A percentile compares a stretch with the other conserved stretches of the same genome.
phyloP scores from a whole-genome alignment of 2,113 vertebrate species.

The Aramus guarauna region DNA sequence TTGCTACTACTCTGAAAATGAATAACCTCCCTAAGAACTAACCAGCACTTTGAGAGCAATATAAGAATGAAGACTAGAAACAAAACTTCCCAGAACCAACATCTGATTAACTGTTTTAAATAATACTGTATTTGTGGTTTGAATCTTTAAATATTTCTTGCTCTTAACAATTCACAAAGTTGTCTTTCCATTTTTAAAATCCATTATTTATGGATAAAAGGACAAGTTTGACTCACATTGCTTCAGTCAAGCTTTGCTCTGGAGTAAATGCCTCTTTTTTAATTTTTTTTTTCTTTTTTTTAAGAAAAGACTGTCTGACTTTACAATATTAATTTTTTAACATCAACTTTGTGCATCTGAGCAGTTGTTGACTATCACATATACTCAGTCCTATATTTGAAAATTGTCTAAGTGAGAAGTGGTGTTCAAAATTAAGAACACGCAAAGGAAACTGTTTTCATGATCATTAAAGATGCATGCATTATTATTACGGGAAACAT shows the following conservation, averaged over 20 bases:
- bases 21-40: background rate
- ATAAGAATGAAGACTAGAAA: background rate
- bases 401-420: background rate
- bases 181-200: constrained; percentile 10
- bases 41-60: background rate
- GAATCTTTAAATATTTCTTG: background rate
- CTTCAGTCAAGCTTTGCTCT: background rate
- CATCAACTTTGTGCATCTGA: background rate
- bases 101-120: constrained; percentile 11
- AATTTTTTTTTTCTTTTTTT: background rate
- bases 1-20: background rate
- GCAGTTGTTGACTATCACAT: background rate
- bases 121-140: background rate
- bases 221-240: background rate
- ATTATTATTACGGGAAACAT: constrained; percentile 28
- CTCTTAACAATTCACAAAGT: background rate
- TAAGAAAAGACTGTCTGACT: background rate
- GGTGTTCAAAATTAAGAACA: constrained; percentile 1
- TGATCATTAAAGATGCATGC: constrained; percentile 27
- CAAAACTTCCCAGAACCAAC: background rate
- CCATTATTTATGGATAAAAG: constrained; percentile 3
- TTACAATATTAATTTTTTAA: background rate
- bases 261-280: background rate
- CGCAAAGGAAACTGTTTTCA: constrained; percentile 5
- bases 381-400: background rate